Percentiles rank a stretch among this genome's conserved stretches.
phyloP scores from a whole-genome alignment of 2,113 vertebrate species.

The Onychostruthus taczanowskii region DNA sequence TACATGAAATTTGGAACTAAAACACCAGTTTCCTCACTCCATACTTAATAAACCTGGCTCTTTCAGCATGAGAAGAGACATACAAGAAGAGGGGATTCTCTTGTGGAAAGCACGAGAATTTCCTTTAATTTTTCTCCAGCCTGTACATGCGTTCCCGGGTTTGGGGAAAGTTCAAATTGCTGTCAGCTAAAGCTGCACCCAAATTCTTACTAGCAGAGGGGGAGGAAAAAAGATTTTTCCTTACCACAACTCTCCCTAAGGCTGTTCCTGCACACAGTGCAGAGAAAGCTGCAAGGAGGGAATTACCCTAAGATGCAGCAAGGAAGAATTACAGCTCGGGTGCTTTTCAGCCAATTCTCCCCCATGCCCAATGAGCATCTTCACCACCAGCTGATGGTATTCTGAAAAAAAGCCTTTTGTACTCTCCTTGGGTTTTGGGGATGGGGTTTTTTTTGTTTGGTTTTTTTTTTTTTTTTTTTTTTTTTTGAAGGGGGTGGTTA shows the following conservation, averaged over 20 bases:
- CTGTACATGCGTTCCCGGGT: not conserved
- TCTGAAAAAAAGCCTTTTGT: not conserved
- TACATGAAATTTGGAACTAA: not conserved
- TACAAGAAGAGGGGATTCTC: not conserved
- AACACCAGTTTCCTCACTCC: not conserved
- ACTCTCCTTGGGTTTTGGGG: too few species aligned
- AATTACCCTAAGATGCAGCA: not conserved
- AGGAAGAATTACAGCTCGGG: not conserved
- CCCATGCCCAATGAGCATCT: accelerated
- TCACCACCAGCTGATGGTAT: not conserved
- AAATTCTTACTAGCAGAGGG: not conserved
- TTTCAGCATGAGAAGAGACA: not conserved
- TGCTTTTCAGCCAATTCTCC: not conserved
- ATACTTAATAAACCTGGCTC: not conserved
- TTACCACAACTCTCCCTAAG: not conserved
- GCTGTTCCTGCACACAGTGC: not conserved
- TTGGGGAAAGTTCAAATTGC: not conserved
- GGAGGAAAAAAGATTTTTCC: not conserved
- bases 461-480: too few species aligned
- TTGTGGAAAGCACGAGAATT: not conserved
- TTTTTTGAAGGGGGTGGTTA: not conserved
- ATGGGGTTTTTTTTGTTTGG: not conserved
- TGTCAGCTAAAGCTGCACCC: not conserved
- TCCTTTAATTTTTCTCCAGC: not conserved
- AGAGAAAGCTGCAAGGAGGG: not conserved